Evolutionary conservation across 2,113 vertebrate genomes (phyloP), one percentile per base, ranked within the genome.

Genomic region (Sceloporus tristichus): DNA sequence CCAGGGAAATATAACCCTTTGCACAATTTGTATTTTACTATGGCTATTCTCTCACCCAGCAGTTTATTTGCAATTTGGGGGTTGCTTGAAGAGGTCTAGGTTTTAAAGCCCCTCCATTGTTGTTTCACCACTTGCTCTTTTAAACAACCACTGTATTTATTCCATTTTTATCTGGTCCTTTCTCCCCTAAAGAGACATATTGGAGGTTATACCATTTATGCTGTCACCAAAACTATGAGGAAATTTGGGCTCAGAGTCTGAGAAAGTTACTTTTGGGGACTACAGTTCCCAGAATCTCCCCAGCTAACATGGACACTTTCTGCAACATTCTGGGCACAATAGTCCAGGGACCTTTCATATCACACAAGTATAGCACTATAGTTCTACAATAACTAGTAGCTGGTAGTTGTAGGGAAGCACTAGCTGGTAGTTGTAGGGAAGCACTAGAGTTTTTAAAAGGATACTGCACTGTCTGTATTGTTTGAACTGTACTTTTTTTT

Each of bases 11-110:
- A 48, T 23, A 56, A 74, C 23, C 34, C 10, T 81, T 81, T 79
- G 27, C 14, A 80, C n/a, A 53, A 54, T 87, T 87, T 34, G 9
- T 87, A 79, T 81, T 80, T 23, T 48, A 25, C 10, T 25, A 87
- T 73, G 53, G 29, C 27, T 25, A 27, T 27, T 70, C 68, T 27
- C 27, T 70, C 21, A 48, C 29, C 68, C 9, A 27, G 21, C 21
- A 70, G 29, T 56, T 79, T 70, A 27, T 79, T 86, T 79, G 38
- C 34, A 59, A 27, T 40, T 73, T 81, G 34, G 68, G 10, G 27
- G 10, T 42, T 42, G 9, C 34, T 71, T 71, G n/a, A 62, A 81
- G 73, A 21, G 56, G 56, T 25, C 56, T 48, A 48, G 48, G 40
- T 74, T 73, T 66, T 48, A 21, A 11, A 77, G 25, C 9, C 14